Percentiles rank a stretch among this genome's conserved stretches.
Conservation (phyloP, 2,888 invertebrate genomes). For the Tribolium freemani region DNA sequence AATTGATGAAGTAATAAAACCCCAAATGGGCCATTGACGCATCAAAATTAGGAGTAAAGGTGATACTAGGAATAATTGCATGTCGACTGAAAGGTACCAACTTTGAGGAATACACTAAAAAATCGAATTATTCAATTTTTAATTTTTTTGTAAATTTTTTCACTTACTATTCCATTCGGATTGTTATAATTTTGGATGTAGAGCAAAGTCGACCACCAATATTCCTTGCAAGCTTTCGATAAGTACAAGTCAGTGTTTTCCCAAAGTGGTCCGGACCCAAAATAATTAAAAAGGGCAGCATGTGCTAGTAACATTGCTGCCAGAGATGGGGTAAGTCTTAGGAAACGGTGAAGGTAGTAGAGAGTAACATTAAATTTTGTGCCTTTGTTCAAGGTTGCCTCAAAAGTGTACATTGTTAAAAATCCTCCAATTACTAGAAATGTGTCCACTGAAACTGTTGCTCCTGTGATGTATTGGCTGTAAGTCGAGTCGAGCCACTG, state of each 20-base stretch:
- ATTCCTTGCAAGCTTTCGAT: conserved; percentile 9
- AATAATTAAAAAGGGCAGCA: conserved; percentile 21
- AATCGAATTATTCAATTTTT: too few species aligned
- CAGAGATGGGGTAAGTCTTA: conserved; percentile 38
- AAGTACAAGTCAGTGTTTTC: conserved; percentile 14
- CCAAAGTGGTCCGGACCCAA: conserved; percentile 38
- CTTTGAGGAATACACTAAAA: conserved; percentile 39
- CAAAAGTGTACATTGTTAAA: conserved; percentile 37
- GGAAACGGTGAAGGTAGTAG: conserved; percentile 34
- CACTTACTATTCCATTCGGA: conserved; percentile 27
- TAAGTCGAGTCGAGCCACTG: conserved; percentile 30
- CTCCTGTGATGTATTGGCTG: conserved; percentile 38
- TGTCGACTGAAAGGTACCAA: conserved; percentile 39
- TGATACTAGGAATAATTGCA: conserved; percentile 37
- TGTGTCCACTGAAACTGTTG: conserved; percentile 43
- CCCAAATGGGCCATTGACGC: conserved; percentile 15
- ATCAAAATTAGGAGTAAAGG: conserved; percentile 21
- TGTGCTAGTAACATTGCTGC: conserved; percentile 30
- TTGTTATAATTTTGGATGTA: conserved; percentile 37
- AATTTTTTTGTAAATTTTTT: background rate
- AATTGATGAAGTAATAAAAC: background rate
- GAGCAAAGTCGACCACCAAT: conserved; percentile 36
- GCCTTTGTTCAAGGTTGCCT: conserved; percentile 17
- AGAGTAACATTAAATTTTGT: conserved; percentile 30
- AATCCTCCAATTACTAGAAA: conserved; percentile 45